Base-by-base conservation (phyloP, 1,140 invertebrate genomes). In the Leptinotarsa defecta region DNA sequence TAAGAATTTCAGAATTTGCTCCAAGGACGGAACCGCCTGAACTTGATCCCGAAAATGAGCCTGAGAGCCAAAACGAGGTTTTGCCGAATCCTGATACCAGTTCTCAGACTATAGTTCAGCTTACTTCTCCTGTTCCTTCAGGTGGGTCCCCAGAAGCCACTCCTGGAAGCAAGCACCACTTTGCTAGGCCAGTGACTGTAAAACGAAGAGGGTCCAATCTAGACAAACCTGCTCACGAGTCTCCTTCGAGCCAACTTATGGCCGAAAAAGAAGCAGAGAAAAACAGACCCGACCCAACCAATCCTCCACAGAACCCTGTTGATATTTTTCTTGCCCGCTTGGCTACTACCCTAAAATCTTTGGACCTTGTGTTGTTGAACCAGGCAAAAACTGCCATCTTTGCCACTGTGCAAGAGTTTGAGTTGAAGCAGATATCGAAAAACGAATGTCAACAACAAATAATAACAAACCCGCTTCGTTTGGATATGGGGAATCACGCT, bases 181-280 rank as follows among this genome's bases (percentile, higher is more conserved):
- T 62, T 62, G 15, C 57, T 62, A 62, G 15, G 57, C 20, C 57
- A 62, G 57, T 62, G 57, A 62, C 1, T n/a, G 8, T 62, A 20
- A 62, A 62, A n/a, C 17, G 17, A 62, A 62, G 1, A 2, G 17
- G 11, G 57, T n/a, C 17, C 17, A 62, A 62, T 6, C 1, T 34
- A 11, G 34, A 34, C 1, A 34, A 34, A 34, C 34, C 34, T 34
- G 27, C 27, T 27, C 61, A 64, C 48, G 68, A 63, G 49, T 76
- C 61, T 68, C 74, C 73, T 49, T 48, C 75, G 48, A 75, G 73
- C 57, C 73, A 76, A 65, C 73, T 78, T 11, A 78, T 78, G 77
- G 74, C 75, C 13, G n/a, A 75, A 68, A 77, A 75, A 76, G 49
- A 77, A 65, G 20, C 74, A 48, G 68, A 76, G 62, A 61, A 49